Evolutionary conservation across 2,888 invertebrate genomes (phyloP), one percentile per base, ranked within the genome.

Genomic region (Lysandra bellargus): DNA sequence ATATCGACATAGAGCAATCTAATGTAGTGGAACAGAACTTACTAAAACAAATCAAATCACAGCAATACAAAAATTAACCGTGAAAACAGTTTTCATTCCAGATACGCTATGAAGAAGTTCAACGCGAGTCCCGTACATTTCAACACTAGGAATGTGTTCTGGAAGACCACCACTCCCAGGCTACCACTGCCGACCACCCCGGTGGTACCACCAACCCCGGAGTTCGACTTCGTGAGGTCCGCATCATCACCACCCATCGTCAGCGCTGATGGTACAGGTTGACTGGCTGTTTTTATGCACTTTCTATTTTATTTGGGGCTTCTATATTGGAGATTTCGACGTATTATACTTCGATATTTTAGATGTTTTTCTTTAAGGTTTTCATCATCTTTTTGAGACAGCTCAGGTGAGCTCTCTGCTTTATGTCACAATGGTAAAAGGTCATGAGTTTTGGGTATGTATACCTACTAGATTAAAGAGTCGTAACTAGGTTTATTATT

Each of bases 211-310:
- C 78, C 78, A 4, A 87, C 89, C 0, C 85, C 89, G 0, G 90
- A 90, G 82, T 92, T 91, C 82, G 92, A 92, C 82, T 91, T 91
- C 85, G 82, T 92, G 23, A 85, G 89, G 33, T 87, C 93, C 0
- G 91, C 91, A 0, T 88, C 92, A 0, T 82, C 89, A 2, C 85
- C 87, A 4, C 85, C 89, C 0, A 82, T 86, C 23, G 82, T 89
- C 72, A 90, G 89, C 79, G 83, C 87, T 84, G 92, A 91, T 90
- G 93, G 90, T 91, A 91, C 90, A 91, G 89, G 88, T 91, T 91
- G 86, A 88, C 81, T 88, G 79, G 79, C 84, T 84, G 88, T 91
- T 89, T 83, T 64, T 79, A 87, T 83, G 88, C 90, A 90, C 90
- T 81, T 57, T 76, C 82, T 83, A 84, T 81, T 78, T 81, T 61